These are phyloP conservation scores for Dermolepida albohirtum DNA, from an alignment of 2,888 invertebrate genomes.

Conservation along the genomic window DNA sequence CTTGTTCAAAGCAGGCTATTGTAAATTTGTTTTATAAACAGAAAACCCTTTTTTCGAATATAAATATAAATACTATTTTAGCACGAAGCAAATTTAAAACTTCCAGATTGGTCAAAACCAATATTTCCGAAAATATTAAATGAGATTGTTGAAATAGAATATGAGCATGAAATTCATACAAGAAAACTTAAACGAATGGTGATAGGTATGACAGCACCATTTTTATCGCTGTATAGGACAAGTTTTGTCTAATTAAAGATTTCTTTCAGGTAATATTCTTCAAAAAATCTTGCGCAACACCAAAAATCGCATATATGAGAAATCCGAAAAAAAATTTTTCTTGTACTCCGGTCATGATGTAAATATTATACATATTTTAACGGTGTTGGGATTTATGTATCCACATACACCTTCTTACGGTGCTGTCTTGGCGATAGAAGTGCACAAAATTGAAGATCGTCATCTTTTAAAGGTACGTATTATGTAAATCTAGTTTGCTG, in stretches of 20 bases:
- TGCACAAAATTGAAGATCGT: background rate
- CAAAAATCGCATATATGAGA: background rate
- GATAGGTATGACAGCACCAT: background rate
- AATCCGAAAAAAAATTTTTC: constrained; percentile 9
- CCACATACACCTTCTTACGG: background rate
- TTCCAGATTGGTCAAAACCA: constrained; percentile 9
- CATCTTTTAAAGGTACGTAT: background rate
- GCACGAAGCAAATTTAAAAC: too few relatives aligned
- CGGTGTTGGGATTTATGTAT: background rate
- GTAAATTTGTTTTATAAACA: too few relatives aligned
- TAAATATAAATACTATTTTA: too few relatives aligned
- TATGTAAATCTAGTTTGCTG: too few relatives aligned
- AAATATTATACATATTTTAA: constrained; percentile 1
- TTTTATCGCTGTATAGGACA: too few relatives aligned
- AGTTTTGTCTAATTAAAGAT: too few relatives aligned
- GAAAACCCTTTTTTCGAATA: too few relatives aligned
- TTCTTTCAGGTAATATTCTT: background rate
- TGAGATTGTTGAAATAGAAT: background rate
- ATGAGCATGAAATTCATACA: constrained; percentile 7
- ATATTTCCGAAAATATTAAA: constrained; percentile 8
- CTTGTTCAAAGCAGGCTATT: too few relatives aligned
- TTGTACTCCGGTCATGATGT: constrained; percentile 24
- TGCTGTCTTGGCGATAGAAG: background rate
- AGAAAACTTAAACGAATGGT: constrained; percentile 3
- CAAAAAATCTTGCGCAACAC: constrained; percentile 16